Base-by-base conservation (phyloP, 2,888 invertebrate species). In the Harpalus rufipes region DNA sequence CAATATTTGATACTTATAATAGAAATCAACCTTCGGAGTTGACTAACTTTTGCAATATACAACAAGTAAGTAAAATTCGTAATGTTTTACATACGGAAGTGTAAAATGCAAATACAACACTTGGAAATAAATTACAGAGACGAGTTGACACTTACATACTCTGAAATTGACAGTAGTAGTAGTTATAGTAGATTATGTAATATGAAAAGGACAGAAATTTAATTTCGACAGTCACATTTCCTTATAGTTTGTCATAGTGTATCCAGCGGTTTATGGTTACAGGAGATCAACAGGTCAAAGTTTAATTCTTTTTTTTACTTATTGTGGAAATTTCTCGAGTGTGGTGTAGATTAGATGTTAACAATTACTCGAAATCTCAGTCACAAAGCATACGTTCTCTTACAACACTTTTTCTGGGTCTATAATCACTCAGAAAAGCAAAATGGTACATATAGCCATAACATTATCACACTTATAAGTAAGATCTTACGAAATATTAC, bases 51-150 rank as follows among this genome's bases (percentile, higher is more conserved):
- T 51, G 10, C 12, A 12, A 51, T 12, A 51, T 2, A 32, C 32
- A 51, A 51, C 5, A 51, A 8, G 10, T 51, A 12, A 12, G 10
- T 51, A 12, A 51, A 10, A 12, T 51, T 51, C 1, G 44, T 51
- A 51, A 51, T 12, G 44, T 51, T 2, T 59, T 16, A 59, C 59
- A 14, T 32, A 5, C 14, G 68, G 68, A 68, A 68, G 32, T 68
- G 68, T 68, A 32, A 68, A 39, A 68, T 68, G 68, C 39, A 68
- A 68, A 68, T 68, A n/a, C 32, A 32, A n/a, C 14, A 14, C 68
- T 68, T 32, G 39, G 32, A n/a, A 41, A 68, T 68, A 68, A 68
- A 68, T 68, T 68, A 68, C 39, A 32, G 25, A 32, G 14, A 32
- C 25, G 12, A 68, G 32, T 32, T 68, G 14, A 25, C 68, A 39